Conservation (phyloP, 2,888 invertebrate genomes). For the Lasius platythorax region DNA sequence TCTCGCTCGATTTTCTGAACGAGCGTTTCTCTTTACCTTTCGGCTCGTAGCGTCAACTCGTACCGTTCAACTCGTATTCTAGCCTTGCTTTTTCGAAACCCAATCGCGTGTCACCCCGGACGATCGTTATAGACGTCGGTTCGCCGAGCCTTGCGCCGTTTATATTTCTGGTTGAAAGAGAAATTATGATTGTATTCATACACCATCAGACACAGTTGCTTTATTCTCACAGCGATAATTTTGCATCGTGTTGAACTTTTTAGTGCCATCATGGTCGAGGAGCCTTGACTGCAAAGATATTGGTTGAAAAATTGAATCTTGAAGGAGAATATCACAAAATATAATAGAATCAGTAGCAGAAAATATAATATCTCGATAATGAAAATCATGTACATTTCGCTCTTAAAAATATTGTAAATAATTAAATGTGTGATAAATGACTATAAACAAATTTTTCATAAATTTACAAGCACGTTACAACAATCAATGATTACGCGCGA, state of each 20-base stretch:
- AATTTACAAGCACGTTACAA: neutral
- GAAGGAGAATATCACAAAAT: neutral
- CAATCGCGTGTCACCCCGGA: constrained; percentile 54
- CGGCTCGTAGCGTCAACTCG: constrained; percentile 27
- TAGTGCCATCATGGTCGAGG: neutral
- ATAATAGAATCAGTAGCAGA: neutral
- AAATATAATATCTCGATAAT: neutral
- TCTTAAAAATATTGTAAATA: neutral
- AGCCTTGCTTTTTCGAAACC: constrained; percentile 43
- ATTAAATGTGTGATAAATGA: neutral
- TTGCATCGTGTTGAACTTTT: constrained; percentile 6
- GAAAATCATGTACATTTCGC: neutral
- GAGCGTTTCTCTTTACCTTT: constrained; percentile 44
- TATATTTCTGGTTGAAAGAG: constrained; percentile 51
- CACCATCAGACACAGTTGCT: constrained; percentile 3
- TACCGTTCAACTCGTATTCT: constrained; percentile 39
- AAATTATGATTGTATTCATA: constrained; percentile 47
- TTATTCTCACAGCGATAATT: constrained; percentile 26
- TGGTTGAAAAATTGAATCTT: constrained; percentile 6
- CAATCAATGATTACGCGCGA: neutral
- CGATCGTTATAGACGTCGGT: constrained; percentile 41
- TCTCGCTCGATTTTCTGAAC: constrained; percentile 32
- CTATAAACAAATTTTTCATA: neutral
- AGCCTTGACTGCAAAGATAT: neutral
- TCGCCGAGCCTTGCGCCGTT: constrained; percentile 12